A percentile compares a stretch with the other conserved stretches of the same genome.
phyloP scores from a whole-genome alignment of 2,888 invertebrate genomes.

The Pseudococcus viburni region DNA sequence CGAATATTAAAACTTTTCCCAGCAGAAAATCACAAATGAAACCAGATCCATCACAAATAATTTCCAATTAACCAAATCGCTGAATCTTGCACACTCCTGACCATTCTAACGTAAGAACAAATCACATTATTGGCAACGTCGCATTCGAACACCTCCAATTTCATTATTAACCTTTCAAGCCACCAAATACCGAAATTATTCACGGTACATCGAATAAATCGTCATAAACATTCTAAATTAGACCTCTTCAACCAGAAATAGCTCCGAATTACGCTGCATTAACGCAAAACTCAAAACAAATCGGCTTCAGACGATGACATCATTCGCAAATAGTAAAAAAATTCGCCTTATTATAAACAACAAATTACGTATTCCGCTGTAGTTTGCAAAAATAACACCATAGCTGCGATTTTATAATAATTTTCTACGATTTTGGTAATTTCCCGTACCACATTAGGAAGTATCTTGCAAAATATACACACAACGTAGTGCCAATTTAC shows the following conservation, averaged over 20 bases:
- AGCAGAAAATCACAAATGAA: too few species aligned
- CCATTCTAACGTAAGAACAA: background rate
- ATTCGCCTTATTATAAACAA: background rate
- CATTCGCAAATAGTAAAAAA: background rate
- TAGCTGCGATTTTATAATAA: background rate
- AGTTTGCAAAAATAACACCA: background rate
- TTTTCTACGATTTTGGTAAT: conserved; percentile 24
- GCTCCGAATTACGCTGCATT: too few species aligned
- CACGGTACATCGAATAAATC: background rate
- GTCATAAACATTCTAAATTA: background rate
- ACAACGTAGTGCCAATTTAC: conserved; percentile 1
- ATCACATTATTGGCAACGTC: background rate
- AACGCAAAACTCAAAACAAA: background rate
- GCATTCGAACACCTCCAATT: background rate
- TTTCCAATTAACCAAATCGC: too few species aligned
- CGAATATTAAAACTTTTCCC: too few species aligned
- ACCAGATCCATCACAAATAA: too few species aligned
- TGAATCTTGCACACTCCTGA: too few species aligned
- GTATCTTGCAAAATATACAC: background rate
- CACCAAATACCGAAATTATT: background rate
- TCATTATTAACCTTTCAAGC: background rate
- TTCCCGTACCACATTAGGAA: background rate
- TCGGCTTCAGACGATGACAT: conserved; percentile 22
- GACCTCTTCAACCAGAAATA: background rate
- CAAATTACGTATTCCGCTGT: conserved; percentile 13